Base-by-base conservation (phyloP, 2,113 vertebrate species). In the Lophochroa leadbeateri region DNA sequence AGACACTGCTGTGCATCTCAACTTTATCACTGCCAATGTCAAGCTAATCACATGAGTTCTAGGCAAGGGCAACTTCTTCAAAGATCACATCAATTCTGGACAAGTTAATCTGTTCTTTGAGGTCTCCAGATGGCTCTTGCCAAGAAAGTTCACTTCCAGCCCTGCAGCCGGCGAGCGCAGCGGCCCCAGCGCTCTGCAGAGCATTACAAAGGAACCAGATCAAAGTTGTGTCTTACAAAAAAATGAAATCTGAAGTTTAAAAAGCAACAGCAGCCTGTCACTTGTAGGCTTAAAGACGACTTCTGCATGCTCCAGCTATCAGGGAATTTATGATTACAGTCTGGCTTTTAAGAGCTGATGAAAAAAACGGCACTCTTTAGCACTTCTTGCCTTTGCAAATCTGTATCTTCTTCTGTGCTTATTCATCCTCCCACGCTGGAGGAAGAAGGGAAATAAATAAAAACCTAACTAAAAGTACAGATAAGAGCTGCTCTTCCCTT, bases 211-310 rank as follows among this genome's bases (percentile, higher is more conserved):
- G 90, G 91, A 94, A 89, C 77, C 94, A 95, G 88, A 96, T 97
- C 96, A 97, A 97, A 96, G 96, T 95, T 93, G 70, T 46, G 69
- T 87, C 95, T 93, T 58, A 93, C 75, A 94, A 89, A 94, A 95
- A 94, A 95, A 96, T 10, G 86, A 95, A 97, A 95, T 89, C 92
- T 91, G 65, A 86, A 94, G 92, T 96, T 94, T 97, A 95, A 97
- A 97, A 96, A 95, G 94, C 95, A 97, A 95, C 92, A 96, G 96
- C 92, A 97, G 95, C 92, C 92, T 96, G 94, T 97, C 96, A 97
- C 91, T 95, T 94, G 92, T 76, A 92, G 77, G 94, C 92, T 96
- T 96, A 96, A 94, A 93, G 94, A 96, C 2, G 23, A 96, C 69
- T 96, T 95, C 92, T 94, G 94, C 92, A 79, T 95, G 91, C 96